Percentiles rank a stretch among this genome's conserved stretches.
Conservation (phyloP, 2,888 invertebrate species). For the Smittia aterrima region DNA sequence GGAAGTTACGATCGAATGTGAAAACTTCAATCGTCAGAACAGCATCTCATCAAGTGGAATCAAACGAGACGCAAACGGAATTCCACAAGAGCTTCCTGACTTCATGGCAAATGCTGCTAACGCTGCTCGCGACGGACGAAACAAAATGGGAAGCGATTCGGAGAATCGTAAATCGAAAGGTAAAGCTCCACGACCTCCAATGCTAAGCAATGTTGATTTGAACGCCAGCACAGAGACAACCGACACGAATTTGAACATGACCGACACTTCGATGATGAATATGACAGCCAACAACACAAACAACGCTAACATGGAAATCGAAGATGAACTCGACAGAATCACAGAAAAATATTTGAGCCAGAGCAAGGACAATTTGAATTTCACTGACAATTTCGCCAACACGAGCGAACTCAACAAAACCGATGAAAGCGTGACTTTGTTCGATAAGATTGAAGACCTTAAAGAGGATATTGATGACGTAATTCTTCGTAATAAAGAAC, state of each 20-base stretch:
- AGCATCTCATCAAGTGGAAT: slow-evolving; percentile 61
- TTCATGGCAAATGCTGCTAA: slow-evolving; percentile 71
- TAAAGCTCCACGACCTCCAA: slow-evolving; percentile 66
- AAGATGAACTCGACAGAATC: slow-evolving; percentile 38
- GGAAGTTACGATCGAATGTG: slow-evolving; percentile 26
- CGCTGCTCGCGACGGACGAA: slow-evolving; percentile 67
- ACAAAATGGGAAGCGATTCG: slow-evolving; percentile 51
- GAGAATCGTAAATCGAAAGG: slow-evolving; percentile 63
- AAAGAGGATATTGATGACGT: slow-evolving; percentile 45
- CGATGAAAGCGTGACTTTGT: slow-evolving; percentile 56
- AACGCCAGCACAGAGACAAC: slow-evolving; percentile 42
- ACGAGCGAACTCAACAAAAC: slow-evolving; percentile 51
- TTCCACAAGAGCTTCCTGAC: slow-evolving; percentile 69
- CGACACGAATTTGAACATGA: slow-evolving; percentile 41
- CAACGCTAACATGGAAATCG: slow-evolving; percentile 39
- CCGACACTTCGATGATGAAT: slow-evolving; percentile 7
- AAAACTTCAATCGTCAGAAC: slow-evolving; percentile 52
- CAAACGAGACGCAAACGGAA: slow-evolving; percentile 60
- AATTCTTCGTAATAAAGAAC: slow-evolving; percentile 45
- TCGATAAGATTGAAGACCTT: slow-evolving; percentile 52
- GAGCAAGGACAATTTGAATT: slow-evolving; percentile 43
- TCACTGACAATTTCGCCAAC: slow-evolving; percentile 49
- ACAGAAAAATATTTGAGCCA: slow-evolving; percentile 39
- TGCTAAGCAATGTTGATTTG: slow-evolving; percentile 37
- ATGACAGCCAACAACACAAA: slow-evolving; percentile 34